phyloP scores from a whole-genome alignment of 2,888 invertebrate species.

The Crossocerus cetratus region DNA sequence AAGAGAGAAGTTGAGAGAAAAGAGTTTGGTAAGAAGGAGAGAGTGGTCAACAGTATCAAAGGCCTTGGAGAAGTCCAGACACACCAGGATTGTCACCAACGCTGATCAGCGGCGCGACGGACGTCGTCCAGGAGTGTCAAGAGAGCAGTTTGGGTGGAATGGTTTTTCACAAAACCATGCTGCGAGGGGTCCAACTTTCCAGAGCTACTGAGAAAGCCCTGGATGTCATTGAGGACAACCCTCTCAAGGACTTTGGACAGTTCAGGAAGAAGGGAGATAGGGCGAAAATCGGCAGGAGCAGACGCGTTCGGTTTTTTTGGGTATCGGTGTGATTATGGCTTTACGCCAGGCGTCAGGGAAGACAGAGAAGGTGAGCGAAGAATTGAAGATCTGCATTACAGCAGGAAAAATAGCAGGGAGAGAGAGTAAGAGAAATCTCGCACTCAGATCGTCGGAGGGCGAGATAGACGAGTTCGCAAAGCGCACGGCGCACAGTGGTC shows the following conservation, averaged over 20 bases:
- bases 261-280: no score
- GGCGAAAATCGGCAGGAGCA: constrained; percentile 45
- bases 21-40: no score
- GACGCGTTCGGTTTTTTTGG: constrained; percentile 47
- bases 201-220: constrained; percentile 42
- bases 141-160: constrained; percentile 59
- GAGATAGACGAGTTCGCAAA: no score
- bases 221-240: constrained; percentile 45
- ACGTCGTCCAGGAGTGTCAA: constrained; percentile 57
- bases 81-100: constrained; percentile 45
- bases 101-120: constrained; percentile 47
- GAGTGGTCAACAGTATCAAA: constrained; percentile 45
- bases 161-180: constrained; percentile 57
- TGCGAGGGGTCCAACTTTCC: constrained; percentile 54
- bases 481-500: no score
- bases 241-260: constrained; percentile 53
- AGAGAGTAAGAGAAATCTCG: no score
- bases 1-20: no score
- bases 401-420: no score
- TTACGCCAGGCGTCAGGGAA: constrained; percentile 57
- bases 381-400: constrained; percentile 20
- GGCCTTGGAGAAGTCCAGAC: constrained; percentile 63
- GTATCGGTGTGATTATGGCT: constrained; percentile 53
- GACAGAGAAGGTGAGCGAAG: background rate
- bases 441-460: no score